These are phyloP conservation scores for Threskiornis aethiopicus DNA, from an alignment of 2,797 vertebrate species.

Conservation along the genomic window DNA sequence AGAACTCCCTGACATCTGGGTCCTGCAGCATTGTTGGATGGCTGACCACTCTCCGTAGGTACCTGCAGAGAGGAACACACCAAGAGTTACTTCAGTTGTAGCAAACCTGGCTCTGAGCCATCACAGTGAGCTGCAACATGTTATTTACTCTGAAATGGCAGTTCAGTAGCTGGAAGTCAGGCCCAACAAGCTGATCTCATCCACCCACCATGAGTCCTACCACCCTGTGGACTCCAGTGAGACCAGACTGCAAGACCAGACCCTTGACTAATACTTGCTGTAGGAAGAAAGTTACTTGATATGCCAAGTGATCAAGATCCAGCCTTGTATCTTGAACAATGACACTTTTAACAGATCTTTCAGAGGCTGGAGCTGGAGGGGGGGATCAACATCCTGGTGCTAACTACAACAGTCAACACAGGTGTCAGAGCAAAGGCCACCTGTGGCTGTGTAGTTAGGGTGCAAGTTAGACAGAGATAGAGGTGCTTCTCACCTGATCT, in stretches of 20 bases:
- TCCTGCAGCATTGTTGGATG: constrained; percentile 95
- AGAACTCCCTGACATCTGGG: constrained; percentile 93
- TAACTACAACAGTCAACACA: not conserved
- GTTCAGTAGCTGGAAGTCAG: not conserved
- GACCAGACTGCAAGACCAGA: not conserved
- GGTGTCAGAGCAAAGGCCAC: not conserved
- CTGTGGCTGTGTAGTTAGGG: not conserved
- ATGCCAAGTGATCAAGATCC: not conserved
- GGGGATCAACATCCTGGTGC: not conserved
- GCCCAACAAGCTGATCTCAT: not conserved
- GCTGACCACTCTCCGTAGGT: constrained; percentile 89
- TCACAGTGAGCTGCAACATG: fast-evolving
- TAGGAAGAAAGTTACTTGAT: not conserved
- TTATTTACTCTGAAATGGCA: not conserved
- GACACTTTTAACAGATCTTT: not conserved
- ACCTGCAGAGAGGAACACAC: constrained; percentile 73
- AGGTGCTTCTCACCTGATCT: not conserved
- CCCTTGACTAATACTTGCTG: not conserved
- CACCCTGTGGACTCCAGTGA: not conserved
- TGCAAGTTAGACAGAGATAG: not conserved
- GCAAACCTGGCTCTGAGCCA: not conserved
- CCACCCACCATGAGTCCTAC: not conserved
- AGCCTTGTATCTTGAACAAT: not conserved
- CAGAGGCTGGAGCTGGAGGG: not conserved
- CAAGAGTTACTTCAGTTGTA: not conserved